A percentile compares a stretch with the other conserved stretches of the same genome.
Conservation (phyloP, 2,797 vertebrate genomes). For the Gallinago stenura region DNA sequence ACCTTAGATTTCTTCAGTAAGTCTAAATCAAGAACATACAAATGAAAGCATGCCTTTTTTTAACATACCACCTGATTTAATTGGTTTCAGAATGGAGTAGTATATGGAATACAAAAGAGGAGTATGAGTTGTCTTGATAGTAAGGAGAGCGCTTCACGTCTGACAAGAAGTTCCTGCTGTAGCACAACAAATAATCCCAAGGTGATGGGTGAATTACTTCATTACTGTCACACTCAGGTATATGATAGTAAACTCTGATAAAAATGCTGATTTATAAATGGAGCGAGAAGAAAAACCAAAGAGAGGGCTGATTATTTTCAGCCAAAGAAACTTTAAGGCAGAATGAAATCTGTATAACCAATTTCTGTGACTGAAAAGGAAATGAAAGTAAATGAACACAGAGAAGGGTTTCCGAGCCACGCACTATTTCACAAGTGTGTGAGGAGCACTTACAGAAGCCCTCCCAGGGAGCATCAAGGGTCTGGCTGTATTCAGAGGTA, state of each 20-base stretch:
- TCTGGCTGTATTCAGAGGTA: not conserved
- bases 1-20: not conserved
- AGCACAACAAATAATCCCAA: not conserved
- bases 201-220: not conserved
- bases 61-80: not conserved
- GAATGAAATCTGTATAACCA: not conserved
- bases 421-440: not conserved
- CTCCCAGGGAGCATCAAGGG: not conserved
- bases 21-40: not conserved
- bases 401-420: not conserved
- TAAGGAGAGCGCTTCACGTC: not conserved
- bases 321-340: not conserved
- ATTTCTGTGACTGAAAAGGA: not conserved
- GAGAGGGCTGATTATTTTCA: not conserved
- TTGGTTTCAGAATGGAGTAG: not conserved
- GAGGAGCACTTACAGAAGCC: not conserved
- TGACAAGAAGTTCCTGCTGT: not conserved
- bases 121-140: not conserved
- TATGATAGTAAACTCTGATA: not conserved
- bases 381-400: not conserved
- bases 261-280: not conserved
- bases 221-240: not conserved
- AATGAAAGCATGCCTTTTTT: not conserved
- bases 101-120: not conserved
- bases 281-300: not conserved